Evolutionary conservation across 2,797 vertebrate species (phyloP), one percentile per base, ranked within the genome.

Genomic region (Phyllotis vaccarum): DNA sequence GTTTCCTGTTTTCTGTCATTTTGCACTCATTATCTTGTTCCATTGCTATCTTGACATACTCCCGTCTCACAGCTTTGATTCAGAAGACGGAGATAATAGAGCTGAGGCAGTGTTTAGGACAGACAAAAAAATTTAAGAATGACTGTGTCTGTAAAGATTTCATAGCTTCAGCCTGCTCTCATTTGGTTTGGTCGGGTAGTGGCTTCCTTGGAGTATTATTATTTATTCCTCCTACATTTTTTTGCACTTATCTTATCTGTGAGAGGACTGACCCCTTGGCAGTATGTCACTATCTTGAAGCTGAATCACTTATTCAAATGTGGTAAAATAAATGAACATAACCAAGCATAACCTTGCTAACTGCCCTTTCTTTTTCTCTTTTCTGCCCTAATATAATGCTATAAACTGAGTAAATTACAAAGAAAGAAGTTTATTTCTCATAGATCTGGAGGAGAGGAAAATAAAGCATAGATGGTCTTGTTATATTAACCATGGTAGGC

Each of bases 21-120:
- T 96, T 97, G 95, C 97, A 97, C 97, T 12, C 89, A 82, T 97
- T 98, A 98, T 97, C 97, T 96, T 97, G 97, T 96, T 92, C 94
- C 83, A 24, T n/a, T 89, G 64, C 56, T 98, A 97, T 97, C 97
- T 98, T 97, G 97, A 97, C 97, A 96, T 76, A 80, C 86, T 94
- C 54, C 88, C 37, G 78, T 95, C 95, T 98, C 93, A 95, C 96
- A 97, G 93, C 90, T 94, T 87, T 90, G 82, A 91, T 74, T 96
- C 31, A 24, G 92, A 49, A 96, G 90, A 37, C 92, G 22, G 43
- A 96, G 97, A 97, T 98, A 97, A 96, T 76, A 93, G 79, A 92
- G 82, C 87, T 85, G 90, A 81, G 76, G 16, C 29, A 95, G 87
- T 66, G 40, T 90, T 93, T 92, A 58, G 86, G 90, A 94, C 83